Evolutionary conservation across 2,888 invertebrate species (phyloP), one percentile per base, ranked within the genome.

Genomic region (Hypercompe scribonia): DNA sequence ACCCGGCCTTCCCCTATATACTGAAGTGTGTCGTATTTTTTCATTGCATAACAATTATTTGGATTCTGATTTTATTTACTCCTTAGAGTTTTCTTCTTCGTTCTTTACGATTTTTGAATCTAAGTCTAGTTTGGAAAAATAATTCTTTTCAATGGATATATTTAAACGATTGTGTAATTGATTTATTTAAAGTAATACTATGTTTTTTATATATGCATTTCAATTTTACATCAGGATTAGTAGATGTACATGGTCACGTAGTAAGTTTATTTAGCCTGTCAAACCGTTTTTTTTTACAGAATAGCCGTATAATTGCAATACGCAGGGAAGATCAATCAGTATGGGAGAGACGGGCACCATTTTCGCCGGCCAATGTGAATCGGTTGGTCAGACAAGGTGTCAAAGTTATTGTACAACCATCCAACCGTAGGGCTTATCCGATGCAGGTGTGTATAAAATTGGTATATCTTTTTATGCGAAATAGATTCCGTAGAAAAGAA

Each of bases 391-490:
- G 98, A 81, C 96, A 97, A 84, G 99, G 99, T 5, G 97, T 99
- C 65, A 98, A 98, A 92, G 99, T 99, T 68, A 97, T 99, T 68
- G 99, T 99, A 0, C 99, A 99, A 90, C 99, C 99, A 0, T 99
- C 99, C 74, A 99, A 99, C 92, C 96, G 99, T 79, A 96, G 99
- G 68, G 99, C 99, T 0, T 99, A 99, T 94, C 99, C 99, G 2
- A 99, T 99, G 97, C 99, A 99, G 97, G 98, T 96, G 86, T 58
- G 28, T 54, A 50, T 21, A n/a, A n/a, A n/a, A 3, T 65, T 36
- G 46, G 5, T 31, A 15, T 31, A 61, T 11, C 21, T 46, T 24
- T 64, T 24, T 21, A n/a, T 65, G 11, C 10, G 28, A 65, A 54
- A 1, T 54, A 54, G n/a, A 54, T 46, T 2, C 8, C 8, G 50